Conservation (phyloP, 2,888 invertebrate species). For the Limenitis camilla region DNA sequence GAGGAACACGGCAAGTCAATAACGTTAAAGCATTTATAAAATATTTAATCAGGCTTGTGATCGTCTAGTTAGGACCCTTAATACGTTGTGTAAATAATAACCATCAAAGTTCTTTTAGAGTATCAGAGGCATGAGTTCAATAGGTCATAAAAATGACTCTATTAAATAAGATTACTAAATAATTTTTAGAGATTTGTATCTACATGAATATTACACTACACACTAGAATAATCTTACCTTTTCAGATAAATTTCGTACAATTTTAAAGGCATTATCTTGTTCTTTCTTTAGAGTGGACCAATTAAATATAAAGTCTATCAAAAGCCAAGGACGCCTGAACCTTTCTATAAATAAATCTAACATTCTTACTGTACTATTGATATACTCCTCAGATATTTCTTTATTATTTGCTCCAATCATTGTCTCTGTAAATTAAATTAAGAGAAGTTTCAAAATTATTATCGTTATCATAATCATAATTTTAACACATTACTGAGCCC, state of each 20-base stretch:
- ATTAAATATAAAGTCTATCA: constrained; percentile 9
- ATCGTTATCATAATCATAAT: background rate
- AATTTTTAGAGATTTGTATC: no score
- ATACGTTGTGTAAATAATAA: no score
- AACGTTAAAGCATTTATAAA: no score
- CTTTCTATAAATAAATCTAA: constrained; percentile 8
- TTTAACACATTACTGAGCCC: background rate
- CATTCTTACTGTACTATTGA: constrained; percentile 6
- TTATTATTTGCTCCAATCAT: constrained; percentile 14
- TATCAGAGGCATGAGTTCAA: no score
- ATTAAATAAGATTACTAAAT: no score
- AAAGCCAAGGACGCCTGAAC: constrained; percentile 10
- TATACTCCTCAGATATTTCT: constrained; percentile 7
- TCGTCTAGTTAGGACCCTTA: no score
- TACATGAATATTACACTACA: no score
- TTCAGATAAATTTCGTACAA: constrained; percentile 10
- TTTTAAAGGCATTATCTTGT: constrained; percentile 10
- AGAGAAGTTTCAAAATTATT: background rate
- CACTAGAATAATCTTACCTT: background rate
- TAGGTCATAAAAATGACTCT: background rate
- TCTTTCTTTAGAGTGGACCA: constrained; percentile 9
- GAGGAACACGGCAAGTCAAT: no score
- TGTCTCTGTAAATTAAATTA: constrained; percentile 11
- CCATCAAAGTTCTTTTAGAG: no score
- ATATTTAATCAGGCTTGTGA: no score